A percentile compares a stretch with the other conserved stretches of the same genome.
Conservation (phyloP, 2,797 vertebrate genomes). For the Lacerta agilis region DNA sequence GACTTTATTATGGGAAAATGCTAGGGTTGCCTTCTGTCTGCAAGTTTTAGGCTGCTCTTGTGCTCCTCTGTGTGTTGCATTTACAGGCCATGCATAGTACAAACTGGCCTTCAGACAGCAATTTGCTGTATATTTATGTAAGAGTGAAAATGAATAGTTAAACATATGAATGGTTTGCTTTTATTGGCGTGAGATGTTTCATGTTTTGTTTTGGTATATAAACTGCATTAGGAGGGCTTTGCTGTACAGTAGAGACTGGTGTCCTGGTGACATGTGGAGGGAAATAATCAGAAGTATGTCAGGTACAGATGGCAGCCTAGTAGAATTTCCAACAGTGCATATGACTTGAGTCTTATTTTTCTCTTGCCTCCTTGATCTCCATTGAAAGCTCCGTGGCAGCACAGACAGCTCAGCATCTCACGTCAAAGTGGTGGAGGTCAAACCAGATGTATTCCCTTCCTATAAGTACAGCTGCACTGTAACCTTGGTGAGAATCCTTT, state of each 20-base stretch:
- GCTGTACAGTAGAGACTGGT: not conserved
- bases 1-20: not conserved
- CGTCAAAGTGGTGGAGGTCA: slow-evolving; percentile 80
- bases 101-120: not conserved
- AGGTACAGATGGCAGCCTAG: not conserved
- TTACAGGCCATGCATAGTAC: not conserved
- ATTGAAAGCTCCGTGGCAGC: slow-evolving; percentile 67
- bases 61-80: not conserved
- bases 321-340: not conserved
- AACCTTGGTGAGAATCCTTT: slow-evolving; percentile 75
- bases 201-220: not conserved
- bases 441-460: slow-evolving; percentile 78
- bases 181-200: not conserved
- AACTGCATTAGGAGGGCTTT: not conserved
- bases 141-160: not conserved
- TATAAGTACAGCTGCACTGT: slow-evolving; percentile 83
- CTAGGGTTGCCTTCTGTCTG: not conserved
- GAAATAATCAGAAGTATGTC: not conserved
- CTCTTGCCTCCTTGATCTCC: slow-evolving; percentile 34
- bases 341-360: not conserved
- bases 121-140: not conserved
- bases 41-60: not conserved
- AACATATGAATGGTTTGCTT: no score
- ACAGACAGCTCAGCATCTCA: slow-evolving; percentile 69
- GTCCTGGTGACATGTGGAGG: not conserved